phyloP scores from a whole-genome alignment of 2,888 invertebrate species.

The Embidobia sp. region DNA sequence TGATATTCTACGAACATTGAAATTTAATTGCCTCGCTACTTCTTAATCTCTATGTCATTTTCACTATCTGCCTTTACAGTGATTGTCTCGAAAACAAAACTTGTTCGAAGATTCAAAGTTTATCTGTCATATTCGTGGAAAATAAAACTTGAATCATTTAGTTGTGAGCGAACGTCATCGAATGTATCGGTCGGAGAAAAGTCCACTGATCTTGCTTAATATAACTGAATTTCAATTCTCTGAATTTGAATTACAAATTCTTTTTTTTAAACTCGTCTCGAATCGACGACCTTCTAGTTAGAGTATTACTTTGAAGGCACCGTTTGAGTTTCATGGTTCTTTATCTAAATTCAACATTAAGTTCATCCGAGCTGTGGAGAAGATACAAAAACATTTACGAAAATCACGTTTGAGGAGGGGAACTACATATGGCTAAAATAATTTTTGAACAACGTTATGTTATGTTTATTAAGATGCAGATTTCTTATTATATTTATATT shows the following conservation, averaged over 20 bases:
- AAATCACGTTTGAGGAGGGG: conserved; percentile 13
- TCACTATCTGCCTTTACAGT: no score
- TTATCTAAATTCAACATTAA: conserved; percentile 42
- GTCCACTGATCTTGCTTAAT: no score
- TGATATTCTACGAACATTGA: conserved; percentile 28
- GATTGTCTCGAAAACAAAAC: conserved; percentile 12
- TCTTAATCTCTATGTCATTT: conserved; percentile 27
- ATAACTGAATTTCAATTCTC: conserved; percentile 2
- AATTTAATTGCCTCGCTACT: conserved; percentile 29
- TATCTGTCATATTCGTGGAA: no score
- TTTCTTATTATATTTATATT: no score
- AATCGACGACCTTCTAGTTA: conserved; percentile 4
- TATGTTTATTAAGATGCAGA: no score
- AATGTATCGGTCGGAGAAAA: no score
- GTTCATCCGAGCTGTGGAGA: conserved; percentile 14
- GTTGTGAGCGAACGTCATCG: no score
- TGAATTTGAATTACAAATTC: conserved; percentile 2
- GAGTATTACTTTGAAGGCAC: background rate
- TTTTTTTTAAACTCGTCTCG: background rate
- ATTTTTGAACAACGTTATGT: no score
- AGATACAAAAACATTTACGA: conserved; percentile 39
- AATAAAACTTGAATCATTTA: no score
- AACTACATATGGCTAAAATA: no score
- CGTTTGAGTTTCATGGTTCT: conserved; percentile 31
- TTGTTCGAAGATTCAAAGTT: conserved; percentile 10